Percentiles rank a stretch among this genome's conserved stretches.
Conservation (phyloP, 2,797 vertebrate species). For the Pseudochirops corinnae region DNA sequence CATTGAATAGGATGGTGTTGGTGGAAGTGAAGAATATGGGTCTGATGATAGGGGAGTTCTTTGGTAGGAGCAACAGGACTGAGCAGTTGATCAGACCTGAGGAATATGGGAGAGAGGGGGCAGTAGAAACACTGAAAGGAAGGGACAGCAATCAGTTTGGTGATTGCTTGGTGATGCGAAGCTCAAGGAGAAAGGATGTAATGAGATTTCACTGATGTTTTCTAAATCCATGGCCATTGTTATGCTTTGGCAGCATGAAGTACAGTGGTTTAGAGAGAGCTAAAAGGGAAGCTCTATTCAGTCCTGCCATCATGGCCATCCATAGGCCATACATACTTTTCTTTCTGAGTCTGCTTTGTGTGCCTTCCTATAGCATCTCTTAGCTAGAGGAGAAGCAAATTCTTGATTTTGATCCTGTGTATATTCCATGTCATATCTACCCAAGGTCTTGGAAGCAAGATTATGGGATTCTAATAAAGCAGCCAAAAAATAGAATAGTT, state of each 20-base stretch:
- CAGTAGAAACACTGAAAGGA: background rate
- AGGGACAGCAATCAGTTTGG: background rate
- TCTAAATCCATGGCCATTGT: background rate
- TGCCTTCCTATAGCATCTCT: background rate
- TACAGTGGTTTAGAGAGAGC: background rate
- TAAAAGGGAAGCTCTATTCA: background rate
- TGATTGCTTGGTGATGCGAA: background rate
- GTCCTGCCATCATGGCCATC: background rate
- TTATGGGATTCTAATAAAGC: background rate
- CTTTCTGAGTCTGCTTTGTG: background rate
- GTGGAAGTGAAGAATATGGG: slow-evolving; percentile 45
- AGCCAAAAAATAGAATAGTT: background rate
- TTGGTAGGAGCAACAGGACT: background rate
- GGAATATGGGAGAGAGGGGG: background rate
- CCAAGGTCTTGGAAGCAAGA: background rate
- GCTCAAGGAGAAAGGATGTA: background rate
- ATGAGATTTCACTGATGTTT: background rate
- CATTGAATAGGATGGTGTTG: background rate
- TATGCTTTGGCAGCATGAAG: background rate
- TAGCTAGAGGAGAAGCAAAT: background rate
- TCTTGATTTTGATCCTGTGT: background rate
- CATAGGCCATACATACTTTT: background rate
- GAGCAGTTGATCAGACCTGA: background rate
- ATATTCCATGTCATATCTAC: background rate
- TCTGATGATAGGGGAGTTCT: background rate